phyloP scores from a whole-genome alignment of 2,797 vertebrate genomes.

The Sebastes kiyomatsui region DNA sequence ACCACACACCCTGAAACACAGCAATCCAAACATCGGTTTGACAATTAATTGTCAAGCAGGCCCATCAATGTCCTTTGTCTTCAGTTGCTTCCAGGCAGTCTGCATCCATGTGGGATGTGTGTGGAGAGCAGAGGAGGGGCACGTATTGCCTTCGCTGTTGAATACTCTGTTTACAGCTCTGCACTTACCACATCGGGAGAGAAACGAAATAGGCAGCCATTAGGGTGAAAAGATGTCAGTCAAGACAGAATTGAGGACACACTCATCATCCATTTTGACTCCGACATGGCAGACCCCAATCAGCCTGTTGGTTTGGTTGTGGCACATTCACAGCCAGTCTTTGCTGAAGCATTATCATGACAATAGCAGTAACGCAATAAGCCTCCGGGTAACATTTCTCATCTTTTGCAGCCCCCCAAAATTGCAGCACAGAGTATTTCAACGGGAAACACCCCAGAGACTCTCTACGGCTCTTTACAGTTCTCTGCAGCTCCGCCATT shows the following conservation, averaged over 20 bases:
- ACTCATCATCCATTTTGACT: constrained; percentile 32
- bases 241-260: constrained; percentile 30
- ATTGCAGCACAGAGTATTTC: constrained; percentile 53
- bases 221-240: constrained; percentile 36
- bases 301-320: constrained; percentile 36
- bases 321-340: constrained; percentile 31
- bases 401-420: constrained; percentile 51
- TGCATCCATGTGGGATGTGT: constrained; percentile 2
- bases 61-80: constrained; percentile 42
- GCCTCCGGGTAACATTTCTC: constrained; percentile 44
- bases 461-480: constrained; percentile 16
- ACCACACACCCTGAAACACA: constrained; percentile 15
- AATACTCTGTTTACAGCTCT: constrained; percentile 11
- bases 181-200: neutral
- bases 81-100: constrained; percentile 37
- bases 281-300: constrained; percentile 33
- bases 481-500: constrained; percentile 39
- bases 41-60: constrained; percentile 53
- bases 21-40: constrained; percentile 33
- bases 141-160: neutral
- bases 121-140: neutral
- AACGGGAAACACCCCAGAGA: constrained; percentile 45
- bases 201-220: constrained; percentile 25
- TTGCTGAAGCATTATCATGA: constrained; percentile 51
- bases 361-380: constrained; percentile 46